Evolutionary conservation across 2,888 invertebrate genomes (phyloP).

Genomic region (Imbricaverruca yamaguchii): DNA sequence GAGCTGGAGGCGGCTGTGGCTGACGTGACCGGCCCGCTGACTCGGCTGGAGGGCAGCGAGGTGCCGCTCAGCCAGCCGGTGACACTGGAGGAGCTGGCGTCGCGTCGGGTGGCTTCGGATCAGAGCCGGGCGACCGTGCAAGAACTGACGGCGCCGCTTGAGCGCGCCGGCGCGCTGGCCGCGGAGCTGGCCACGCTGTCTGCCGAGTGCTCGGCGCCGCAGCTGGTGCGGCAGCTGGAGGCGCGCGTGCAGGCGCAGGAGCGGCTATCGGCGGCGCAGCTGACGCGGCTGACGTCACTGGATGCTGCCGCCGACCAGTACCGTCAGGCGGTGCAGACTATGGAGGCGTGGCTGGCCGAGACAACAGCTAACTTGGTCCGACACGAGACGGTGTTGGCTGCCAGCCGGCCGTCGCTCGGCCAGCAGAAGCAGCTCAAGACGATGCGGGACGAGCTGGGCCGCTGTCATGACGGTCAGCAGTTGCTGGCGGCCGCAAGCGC

Average conservation of each 20-base stretch:
- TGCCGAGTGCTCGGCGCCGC: background rate
- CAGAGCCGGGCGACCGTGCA: background rate
- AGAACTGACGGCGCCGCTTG: background rate
- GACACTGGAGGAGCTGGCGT: background rate
- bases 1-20: background rate
- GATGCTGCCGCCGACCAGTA: background rate
- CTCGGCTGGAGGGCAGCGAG: background rate
- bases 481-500: slow-evolving; percentile 72
- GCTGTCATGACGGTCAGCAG: slow-evolving; percentile 58
- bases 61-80: background rate
- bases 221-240: slow-evolving; percentile 5
- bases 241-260: background rate
- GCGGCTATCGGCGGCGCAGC: background rate
- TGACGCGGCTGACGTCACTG: background rate
- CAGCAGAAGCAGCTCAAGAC: slow-evolving; percentile 68
- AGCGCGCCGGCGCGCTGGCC: background rate
- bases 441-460: slow-evolving; percentile 59
- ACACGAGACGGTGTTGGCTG: background rate
- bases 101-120: background rate
- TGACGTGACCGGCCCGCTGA: background rate
- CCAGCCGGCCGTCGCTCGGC: slow-evolving; percentile 35
- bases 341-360: background rate
- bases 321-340: background rate
- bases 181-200: background rate
- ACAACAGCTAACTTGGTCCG: background rate